Evolutionary conservation across 2,113 vertebrate species (phyloP).

Genomic region (Percopsis transmontana): DNA sequence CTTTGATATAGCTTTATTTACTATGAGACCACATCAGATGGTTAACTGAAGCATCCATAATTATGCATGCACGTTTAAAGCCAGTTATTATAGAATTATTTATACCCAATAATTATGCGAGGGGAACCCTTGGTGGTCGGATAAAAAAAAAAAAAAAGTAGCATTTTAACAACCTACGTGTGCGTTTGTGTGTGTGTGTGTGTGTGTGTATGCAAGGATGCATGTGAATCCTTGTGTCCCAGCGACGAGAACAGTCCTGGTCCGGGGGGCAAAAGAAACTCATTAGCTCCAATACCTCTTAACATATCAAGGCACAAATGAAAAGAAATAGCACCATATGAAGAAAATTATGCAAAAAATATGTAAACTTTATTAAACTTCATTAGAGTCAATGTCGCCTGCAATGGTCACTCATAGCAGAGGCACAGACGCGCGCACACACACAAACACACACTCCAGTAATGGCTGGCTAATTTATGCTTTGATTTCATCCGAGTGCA

Average conservation of each 20-base stretch:
- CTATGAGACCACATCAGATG: conserved; percentile 21
- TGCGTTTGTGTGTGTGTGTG: conserved; percentile 13
- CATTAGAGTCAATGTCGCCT: conserved; percentile 81
- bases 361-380: conserved; percentile 77
- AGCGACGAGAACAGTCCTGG: conserved; percentile 55
- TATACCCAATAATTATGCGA: conserved; percentile 78
- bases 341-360: conserved; percentile 62
- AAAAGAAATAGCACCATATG: conserved; percentile 66
- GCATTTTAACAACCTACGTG: conserved; percentile 52
- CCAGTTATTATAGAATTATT: conserved; percentile 55
- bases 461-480: conserved; percentile 78
- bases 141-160: conserved; percentile 70
- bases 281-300: conserved; percentile 79
- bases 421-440: conserved; percentile 58
- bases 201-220: conserved; percentile 50
- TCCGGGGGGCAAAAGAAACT: conserved; percentile 74
- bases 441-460: conserved; percentile 72
- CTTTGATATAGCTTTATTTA: conserved; percentile 28
- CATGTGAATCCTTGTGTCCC: conserved; percentile 63
- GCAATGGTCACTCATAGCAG: conserved; percentile 71
- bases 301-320: conserved; percentile 79
- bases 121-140: conserved; percentile 52
- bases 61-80: conserved; percentile 51
- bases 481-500: conserved; percentile 78
- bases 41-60: conserved; percentile 36